Evolutionary conservation across 2,888 invertebrate genomes (phyloP).

Genomic region (Acrocyrtus sp.): DNA sequence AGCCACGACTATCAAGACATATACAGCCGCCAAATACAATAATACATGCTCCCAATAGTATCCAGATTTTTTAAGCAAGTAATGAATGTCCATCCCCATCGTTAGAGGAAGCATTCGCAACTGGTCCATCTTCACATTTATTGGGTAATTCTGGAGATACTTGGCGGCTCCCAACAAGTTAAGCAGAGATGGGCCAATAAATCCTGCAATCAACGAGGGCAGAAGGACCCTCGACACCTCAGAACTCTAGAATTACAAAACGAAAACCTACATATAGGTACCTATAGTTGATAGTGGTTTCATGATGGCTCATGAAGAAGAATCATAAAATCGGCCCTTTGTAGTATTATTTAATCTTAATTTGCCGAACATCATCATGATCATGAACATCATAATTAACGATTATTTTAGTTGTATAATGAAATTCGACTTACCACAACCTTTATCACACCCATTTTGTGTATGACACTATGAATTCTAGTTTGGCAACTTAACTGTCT

Average conservation of each 20-base stretch:
- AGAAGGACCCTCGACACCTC: conserved; percentile 19
- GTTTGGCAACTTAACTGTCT: too few species aligned
- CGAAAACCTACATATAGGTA: too few species aligned
- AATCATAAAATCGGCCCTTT: too few species aligned
- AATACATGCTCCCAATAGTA: conserved; percentile 44
- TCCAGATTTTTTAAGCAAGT: conserved; percentile 28
- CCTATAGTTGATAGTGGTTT: too few species aligned
- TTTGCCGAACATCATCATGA: too few species aligned
- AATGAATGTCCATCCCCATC: conserved; percentile 40
- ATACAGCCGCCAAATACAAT: conserved; percentile 28
- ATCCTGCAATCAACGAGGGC: conserved; percentile 3
- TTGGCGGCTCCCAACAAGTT: conserved; percentile 2
- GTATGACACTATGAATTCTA: too few species aligned
- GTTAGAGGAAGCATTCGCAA: conserved; percentile 38
- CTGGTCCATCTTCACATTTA: conserved; percentile 40
- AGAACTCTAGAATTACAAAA: conserved; percentile 6
- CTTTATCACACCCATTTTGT: too few species aligned
- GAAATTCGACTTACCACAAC: too few species aligned
- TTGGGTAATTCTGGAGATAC: conserved; percentile 32
- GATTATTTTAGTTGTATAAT: too few species aligned
- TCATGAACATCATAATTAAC: too few species aligned
- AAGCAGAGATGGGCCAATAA: conserved; percentile 16
- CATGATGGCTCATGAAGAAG: too few species aligned
- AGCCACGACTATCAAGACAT: conserved; percentile 2
- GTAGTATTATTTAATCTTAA: too few species aligned